phyloP scores from a whole-genome alignment of 2,888 invertebrate genomes.

The Hetaerina titia region DNA sequence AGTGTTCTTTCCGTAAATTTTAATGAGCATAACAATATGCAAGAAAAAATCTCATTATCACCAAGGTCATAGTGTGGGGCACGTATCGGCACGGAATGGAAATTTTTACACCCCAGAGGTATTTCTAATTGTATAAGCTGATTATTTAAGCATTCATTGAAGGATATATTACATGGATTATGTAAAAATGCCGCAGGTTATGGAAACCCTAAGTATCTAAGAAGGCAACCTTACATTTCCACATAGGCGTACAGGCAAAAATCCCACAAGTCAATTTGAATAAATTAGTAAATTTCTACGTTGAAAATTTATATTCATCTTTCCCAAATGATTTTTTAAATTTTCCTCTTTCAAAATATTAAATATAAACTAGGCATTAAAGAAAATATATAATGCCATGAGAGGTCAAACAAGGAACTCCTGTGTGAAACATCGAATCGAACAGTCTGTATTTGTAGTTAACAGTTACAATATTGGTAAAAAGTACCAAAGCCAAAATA shows the following conservation, averaged over 20 bases:
- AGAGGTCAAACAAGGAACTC: not conserved
- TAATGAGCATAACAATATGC: not conserved
- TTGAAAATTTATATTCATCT: not conserved
- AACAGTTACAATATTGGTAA: too few relatives aligned
- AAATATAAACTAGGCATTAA: too few relatives aligned
- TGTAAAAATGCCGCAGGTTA: not conserved
- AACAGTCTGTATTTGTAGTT: not conserved
- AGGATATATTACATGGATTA: not conserved
- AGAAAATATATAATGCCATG: too few relatives aligned
- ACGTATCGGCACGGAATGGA: not conserved
- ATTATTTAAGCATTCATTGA: not conserved
- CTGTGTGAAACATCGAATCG: not conserved
- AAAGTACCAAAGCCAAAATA: too few relatives aligned
- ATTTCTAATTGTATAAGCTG: not conserved
- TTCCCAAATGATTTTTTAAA: not conserved
- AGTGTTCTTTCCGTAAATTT: not conserved
- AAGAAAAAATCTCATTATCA: not conserved
- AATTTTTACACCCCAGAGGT: not conserved
- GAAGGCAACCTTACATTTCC: too few relatives aligned
- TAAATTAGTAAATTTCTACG: not conserved
- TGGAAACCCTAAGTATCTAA: not conserved
- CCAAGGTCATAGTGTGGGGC: not conserved
- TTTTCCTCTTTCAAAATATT: not conserved
- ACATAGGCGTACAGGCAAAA: not conserved
- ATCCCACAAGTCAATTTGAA: not conserved